Conservation (phyloP, 2,888 invertebrate genomes). For the Mycogona germanica region DNA sequence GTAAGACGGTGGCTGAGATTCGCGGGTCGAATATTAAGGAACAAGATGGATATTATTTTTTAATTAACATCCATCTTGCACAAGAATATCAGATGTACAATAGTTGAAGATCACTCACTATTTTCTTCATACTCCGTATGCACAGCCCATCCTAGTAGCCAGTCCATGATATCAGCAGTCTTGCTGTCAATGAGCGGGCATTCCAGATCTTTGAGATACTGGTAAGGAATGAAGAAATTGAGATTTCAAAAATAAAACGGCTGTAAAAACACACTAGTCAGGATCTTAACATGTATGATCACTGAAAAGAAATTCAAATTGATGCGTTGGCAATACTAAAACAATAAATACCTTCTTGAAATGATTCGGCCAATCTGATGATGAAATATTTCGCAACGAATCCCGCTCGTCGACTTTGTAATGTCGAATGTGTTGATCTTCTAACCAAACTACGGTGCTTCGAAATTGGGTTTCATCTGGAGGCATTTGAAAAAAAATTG, state of each 20-base stretch:
- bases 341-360: conserved; percentile 38
- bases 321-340: too few relatives aligned
- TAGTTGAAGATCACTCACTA: conserved; percentile 5
- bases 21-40: too few relatives aligned
- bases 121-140: conserved; percentile 19
- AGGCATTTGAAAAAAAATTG: conserved; percentile 26
- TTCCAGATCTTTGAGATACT: conserved; percentile 36
- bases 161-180: conserved; percentile 59
- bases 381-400: conserved; percentile 52
- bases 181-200: conserved; percentile 49
- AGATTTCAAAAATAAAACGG: background rate
- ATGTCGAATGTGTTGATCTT: conserved; percentile 82
- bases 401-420: conserved; percentile 71
- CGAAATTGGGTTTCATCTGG: conserved; percentile 67
- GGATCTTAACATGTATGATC: background rate
- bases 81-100: too few relatives aligned
- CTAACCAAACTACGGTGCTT: conserved; percentile 75
- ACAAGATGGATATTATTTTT: too few relatives aligned
- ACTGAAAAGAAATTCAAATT: conserved; percentile 1
- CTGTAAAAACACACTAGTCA: background rate
- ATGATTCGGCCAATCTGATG: conserved; percentile 53
- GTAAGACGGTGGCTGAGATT: background rate
- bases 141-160: conserved; percentile 73
- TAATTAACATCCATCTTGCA: too few relatives aligned
- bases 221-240: background rate